These are phyloP conservation scores for Enteromius thamalakanensis DNA, from an alignment of 2,797 vertebrate species.

Conservation along the genomic window DNA sequence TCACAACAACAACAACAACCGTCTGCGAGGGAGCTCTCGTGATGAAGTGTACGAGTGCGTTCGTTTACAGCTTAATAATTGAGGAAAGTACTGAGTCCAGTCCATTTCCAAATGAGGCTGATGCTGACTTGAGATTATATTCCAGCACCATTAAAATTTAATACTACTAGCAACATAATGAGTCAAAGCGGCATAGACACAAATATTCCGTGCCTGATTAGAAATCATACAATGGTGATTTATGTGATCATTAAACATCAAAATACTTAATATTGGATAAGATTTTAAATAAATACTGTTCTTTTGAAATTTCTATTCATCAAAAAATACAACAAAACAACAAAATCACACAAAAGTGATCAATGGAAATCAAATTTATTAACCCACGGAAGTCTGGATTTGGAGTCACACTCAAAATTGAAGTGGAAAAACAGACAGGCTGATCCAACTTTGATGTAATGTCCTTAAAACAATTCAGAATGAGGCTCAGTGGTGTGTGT, in stretches of 20 bases:
- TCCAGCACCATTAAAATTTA: background rate
- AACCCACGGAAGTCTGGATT: too few species aligned
- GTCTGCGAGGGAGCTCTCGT: background rate
- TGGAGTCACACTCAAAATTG: too few species aligned
- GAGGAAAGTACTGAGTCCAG: constrained; percentile 2
- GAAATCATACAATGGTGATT: background rate
- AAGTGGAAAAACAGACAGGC: too few species aligned
- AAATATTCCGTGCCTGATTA: background rate
- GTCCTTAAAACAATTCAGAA: too few species aligned
- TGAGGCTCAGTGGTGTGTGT: too few species aligned
- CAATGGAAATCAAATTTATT: too few species aligned
- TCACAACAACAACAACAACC: background rate
- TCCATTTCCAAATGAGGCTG: constrained; percentile 1
- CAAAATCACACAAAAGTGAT: too few species aligned
- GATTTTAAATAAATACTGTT: background rate
- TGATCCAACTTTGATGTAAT: too few species aligned
- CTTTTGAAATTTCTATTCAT: background rate
- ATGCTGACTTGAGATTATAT: background rate
- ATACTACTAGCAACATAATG: background rate
- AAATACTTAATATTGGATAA: background rate
- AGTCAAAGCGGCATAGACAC: background rate
- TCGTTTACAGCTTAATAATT: background rate
- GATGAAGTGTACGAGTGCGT: background rate
- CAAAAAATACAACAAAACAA: background rate
- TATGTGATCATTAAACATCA: background rate